These are phyloP conservation scores for Oxycera nigricornis DNA, from an alignment of 2,888 invertebrate genomes.

Conservation along the genomic window DNA sequence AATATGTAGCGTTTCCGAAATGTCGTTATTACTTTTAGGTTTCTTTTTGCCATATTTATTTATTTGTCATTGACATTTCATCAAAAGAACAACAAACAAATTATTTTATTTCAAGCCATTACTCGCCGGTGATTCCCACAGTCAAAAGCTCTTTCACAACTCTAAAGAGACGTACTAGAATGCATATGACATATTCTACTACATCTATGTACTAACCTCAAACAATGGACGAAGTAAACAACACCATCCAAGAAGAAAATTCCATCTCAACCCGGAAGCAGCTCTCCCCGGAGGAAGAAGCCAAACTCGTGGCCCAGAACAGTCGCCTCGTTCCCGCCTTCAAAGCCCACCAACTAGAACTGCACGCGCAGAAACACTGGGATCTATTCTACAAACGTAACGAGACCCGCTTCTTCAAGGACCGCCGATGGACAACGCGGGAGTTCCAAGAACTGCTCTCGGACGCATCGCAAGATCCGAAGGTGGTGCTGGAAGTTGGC, in stretches of 20 bases:
- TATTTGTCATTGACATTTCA: too few species aligned
- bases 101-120: too few species aligned
- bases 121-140: not conserved
- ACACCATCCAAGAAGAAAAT: not conserved
- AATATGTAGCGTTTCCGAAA: too few species aligned
- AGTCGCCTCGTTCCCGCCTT: conserved; percentile 72
- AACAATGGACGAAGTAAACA: not conserved
- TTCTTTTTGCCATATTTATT: too few species aligned
- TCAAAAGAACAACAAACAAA: too few species aligned
- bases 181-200: not conserved
- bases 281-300: conserved; percentile 66
- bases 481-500: conserved; percentile 76
- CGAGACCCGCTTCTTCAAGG: conserved; percentile 91
- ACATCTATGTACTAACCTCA: not conserved
- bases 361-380: conserved; percentile 89
- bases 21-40: too few species aligned
- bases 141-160: not conserved
- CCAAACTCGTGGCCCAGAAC: conserved; percentile 73
- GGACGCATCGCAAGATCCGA: not conserved
- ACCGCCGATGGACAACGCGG: conserved; percentile 94
- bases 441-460: conserved; percentile 85
- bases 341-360: conserved; percentile 79
- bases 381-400: conserved; percentile 97
- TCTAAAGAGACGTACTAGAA: not conserved
- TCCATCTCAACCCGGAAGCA: conserved; percentile 49